Percentiles rank a stretch among this genome's conserved stretches.
Conservation (phyloP, 2,888 invertebrate genomes). For the Macroteleia sp. region DNA sequence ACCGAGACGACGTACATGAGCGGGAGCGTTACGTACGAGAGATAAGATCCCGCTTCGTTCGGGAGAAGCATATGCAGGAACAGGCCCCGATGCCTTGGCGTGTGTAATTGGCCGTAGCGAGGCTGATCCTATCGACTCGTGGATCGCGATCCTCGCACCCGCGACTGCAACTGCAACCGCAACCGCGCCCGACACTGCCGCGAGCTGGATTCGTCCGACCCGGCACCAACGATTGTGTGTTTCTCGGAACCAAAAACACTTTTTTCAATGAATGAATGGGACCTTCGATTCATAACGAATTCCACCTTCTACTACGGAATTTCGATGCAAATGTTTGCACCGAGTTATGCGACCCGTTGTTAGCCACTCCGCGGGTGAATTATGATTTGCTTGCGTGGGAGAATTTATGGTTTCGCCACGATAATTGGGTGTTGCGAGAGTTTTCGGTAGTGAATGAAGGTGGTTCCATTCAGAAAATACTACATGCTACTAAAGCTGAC, state of each 20-base stretch:
- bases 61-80: slow-evolving; percentile 65
- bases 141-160: slow-evolving; percentile 75
- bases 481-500: background rate
- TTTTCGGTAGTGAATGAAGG: slow-evolving; percentile 27
- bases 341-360: slow-evolving; percentile 32
- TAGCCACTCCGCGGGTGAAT: slow-evolving; percentile 6
- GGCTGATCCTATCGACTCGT: slow-evolving; percentile 77
- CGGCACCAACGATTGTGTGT: slow-evolving; percentile 30
- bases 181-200: slow-evolving; percentile 59
- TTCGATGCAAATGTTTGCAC: slow-evolving; percentile 47
- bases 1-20: slow-evolving; percentile 72
- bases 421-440: slow-evolving; percentile 21
- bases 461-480: slow-evolving; percentile 11
- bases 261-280: slow-evolving; percentile 58
- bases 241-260: slow-evolving; percentile 52
- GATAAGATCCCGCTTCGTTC: slow-evolving; percentile 76
- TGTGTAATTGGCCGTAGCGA: slow-evolving; percentile 79
- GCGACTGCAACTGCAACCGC: slow-evolving; percentile 54
- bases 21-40: slow-evolving; percentile 70
- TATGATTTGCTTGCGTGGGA: slow-evolving; percentile 39
- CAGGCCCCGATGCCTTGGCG: slow-evolving; percentile 64
- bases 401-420: slow-evolving; percentile 22
- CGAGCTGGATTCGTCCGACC: slow-evolving; percentile 41
- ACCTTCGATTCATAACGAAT: slow-evolving; percentile 56
- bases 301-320: slow-evolving; percentile 43